Percentiles rank a stretch among this genome's conserved stretches.
These are phyloP conservation scores for Uropetala carovei DNA, from an alignment of 2,888 invertebrate species.

Conservation along the genomic window DNA sequence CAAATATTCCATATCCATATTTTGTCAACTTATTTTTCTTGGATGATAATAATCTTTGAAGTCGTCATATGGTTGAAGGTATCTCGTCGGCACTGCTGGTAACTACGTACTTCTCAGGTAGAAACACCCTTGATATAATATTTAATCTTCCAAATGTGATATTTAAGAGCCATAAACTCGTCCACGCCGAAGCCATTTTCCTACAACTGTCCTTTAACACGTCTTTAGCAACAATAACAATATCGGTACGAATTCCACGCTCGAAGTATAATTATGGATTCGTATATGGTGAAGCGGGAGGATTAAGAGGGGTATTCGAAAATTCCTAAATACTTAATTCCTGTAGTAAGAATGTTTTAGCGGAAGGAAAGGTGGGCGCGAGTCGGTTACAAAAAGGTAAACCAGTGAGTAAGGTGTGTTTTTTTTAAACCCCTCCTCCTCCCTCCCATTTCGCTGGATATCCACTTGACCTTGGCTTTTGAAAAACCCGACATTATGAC, in stretches of 20 bases:
- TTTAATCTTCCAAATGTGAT: no score
- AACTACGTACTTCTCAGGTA: no score
- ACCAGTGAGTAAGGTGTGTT: not conserved
- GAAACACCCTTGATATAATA: no score
- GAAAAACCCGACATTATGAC: constrained; percentile 53
- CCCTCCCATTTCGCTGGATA: not conserved
- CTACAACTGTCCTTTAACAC: no score
- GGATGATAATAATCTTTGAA: no score
- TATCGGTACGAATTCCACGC: not conserved
- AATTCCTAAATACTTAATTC: not conserved
- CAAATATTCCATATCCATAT: no score
- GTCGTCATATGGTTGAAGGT: no score
- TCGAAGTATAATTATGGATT: not conserved
- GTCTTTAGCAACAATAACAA: not conserved
- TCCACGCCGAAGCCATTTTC: no score
- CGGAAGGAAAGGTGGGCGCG: not conserved
- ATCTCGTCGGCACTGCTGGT: no score
- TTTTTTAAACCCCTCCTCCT: not conserved
- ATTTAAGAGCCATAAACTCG: no score
- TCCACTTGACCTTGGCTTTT: constrained; percentile 35
- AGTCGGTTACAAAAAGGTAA: constrained; percentile 2
- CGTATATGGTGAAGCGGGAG: not conserved
- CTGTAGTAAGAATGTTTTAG: not conserved
- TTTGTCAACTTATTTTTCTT: no score
- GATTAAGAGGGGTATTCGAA: not conserved